Conservation (phyloP, 2,113 vertebrate genomes). For the Felis chaus region DNA sequence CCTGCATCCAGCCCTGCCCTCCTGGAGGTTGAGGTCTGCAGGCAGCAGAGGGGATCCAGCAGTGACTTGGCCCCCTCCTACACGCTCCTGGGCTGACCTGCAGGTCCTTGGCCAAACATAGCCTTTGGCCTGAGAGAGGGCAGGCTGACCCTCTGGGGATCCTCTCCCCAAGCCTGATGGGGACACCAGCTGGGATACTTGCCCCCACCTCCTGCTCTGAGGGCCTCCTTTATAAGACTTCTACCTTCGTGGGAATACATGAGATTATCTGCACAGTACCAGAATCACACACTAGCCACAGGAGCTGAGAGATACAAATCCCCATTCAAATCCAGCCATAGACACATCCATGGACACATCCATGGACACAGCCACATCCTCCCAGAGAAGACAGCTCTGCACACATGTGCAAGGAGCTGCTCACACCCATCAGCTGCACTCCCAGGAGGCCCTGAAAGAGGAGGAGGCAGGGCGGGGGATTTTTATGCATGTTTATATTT, state of each 20-base stretch:
- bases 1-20: neutral
- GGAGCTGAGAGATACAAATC: neutral
- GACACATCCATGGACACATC: neutral
- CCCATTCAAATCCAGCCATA: neutral
- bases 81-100: neutral
- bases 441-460: conserved; percentile 44
- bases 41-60: neutral
- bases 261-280: neutral
- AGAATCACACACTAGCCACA: neutral
- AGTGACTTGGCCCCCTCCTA: neutral
- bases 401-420: neutral
- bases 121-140: conserved; percentile 39
- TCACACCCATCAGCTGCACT: conserved; percentile 44
- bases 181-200: neutral
- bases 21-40: neutral
- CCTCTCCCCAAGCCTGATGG: neutral
- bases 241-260: neutral
- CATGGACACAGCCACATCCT: neutral
- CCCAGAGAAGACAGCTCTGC: neutral
- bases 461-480: conserved; percentile 51
- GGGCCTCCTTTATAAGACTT: neutral
- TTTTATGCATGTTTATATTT: conserved; percentile 79
- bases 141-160: neutral
- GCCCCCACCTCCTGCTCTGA: neutral
- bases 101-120: conserved; percentile 1